A percentile compares a stretch with the other conserved stretches of the same genome.
Conservation (phyloP, 2,797 vertebrate species). For the Acanthopagrus latus region DNA sequence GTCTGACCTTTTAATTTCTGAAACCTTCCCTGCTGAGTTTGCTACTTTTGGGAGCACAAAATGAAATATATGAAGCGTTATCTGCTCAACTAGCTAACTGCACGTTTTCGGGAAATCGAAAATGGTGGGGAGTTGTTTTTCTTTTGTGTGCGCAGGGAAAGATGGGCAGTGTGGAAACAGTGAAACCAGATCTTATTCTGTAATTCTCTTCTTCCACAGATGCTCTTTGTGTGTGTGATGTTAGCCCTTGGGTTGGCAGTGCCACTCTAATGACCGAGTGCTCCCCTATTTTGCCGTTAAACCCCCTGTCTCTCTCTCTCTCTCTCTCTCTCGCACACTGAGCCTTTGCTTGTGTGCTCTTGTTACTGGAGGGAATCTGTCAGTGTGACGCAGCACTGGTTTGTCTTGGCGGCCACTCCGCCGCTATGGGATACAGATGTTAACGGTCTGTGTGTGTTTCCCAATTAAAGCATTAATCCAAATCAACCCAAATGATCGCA, state of each 20-base stretch:
- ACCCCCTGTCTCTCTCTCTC: conserved; percentile 57
- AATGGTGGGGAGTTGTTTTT: conserved; percentile 83
- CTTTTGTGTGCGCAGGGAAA: conserved; percentile 72
- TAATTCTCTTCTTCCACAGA: conserved; percentile 55
- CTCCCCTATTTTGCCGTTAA: conserved; percentile 69
- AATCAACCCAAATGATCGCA: conserved; percentile 86
- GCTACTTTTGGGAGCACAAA: conserved; percentile 76
- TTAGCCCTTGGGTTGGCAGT: conserved; percentile 62
- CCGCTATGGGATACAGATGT: conserved; percentile 86
- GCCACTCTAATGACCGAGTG: conserved; percentile 63
- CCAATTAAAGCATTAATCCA: conserved; percentile 90
- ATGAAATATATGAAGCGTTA: conserved; percentile 84
- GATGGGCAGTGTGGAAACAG: conserved; percentile 79
- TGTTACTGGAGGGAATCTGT: conserved; percentile 78
- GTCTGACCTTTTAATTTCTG: conserved; percentile 85
- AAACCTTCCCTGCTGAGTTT: conserved; percentile 76
- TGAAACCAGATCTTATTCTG: conserved; percentile 82
- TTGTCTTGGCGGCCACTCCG: conserved; percentile 83
- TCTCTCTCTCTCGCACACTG: conserved; percentile 66
- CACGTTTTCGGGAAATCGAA: conserved; percentile 84
- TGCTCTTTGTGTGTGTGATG: conserved; percentile 41
- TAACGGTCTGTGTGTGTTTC: conserved; percentile 84
- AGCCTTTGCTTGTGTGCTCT: conserved; percentile 67
- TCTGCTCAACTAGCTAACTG: conserved; percentile 87
- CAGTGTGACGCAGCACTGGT: conserved; percentile 80